phyloP scores from a whole-genome alignment of 1,140 invertebrate genomes.

The Trypoxylus dichotomus region DNA sequence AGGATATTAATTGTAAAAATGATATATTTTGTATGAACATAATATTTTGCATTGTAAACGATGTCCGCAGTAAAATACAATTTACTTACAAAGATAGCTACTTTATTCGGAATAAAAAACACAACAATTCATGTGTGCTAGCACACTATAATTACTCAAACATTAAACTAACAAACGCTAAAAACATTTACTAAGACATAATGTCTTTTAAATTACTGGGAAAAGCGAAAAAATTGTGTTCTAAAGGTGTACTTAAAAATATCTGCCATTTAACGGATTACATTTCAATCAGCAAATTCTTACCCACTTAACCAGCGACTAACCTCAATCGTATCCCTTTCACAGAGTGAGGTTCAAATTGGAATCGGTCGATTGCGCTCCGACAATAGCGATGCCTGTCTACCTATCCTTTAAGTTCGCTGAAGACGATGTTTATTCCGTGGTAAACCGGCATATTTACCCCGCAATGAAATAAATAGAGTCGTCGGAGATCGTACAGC shows the following conservation, averaged over 20 bases:
- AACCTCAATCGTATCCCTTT: conserved; percentile 1
- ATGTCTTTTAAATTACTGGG: background rate
- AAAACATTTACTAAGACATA: no score
- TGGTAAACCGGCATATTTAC: conserved; percentile 19
- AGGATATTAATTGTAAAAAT: no score
- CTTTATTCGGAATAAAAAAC: no score
- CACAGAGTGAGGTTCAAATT: background rate
- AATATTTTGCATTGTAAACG: no score
- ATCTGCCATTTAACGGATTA: background rate
- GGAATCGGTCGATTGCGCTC: background rate
- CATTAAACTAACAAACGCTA: no score
- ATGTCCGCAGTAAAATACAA: no score
- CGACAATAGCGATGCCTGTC: background rate
- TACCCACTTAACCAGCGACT: background rate
- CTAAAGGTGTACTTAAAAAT: background rate
- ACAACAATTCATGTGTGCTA: no score
- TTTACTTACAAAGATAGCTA: no score
- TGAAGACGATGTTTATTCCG: conserved; percentile 5
- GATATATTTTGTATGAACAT: no score
- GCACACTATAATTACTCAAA: no score
- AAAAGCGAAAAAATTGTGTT: background rate
- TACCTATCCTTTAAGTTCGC: background rate
- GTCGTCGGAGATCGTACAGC: background rate
- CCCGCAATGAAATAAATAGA: conserved; percentile 27
- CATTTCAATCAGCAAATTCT: background rate